These are phyloP conservation scores for Drosophila ustulata DNA, from an alignment of 2,888 invertebrate genomes.

Conservation along the genomic window DNA sequence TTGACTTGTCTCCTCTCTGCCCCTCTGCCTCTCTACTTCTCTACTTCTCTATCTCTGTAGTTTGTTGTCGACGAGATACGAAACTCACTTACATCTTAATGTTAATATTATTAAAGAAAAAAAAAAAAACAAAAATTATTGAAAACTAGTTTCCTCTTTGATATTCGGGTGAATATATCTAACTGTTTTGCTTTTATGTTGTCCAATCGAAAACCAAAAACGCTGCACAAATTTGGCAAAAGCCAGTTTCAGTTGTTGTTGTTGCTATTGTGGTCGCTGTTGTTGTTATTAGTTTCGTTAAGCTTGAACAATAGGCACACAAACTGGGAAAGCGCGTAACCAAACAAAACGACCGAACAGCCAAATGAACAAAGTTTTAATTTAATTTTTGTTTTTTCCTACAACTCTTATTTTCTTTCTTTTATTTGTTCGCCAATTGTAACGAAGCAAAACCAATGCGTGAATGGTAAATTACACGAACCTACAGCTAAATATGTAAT, in stretches of 20 bases:
- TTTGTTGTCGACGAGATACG: not conserved
- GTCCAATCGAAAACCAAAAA: constrained; percentile 32
- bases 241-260: constrained; percentile 51
- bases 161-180: constrained; percentile 33
- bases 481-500: constrained; percentile 52
- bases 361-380: constrained; percentile 55
- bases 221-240: constrained; percentile 67
- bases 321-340: constrained; percentile 64
- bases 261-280: constrained; percentile 18
- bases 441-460: constrained; percentile 56
- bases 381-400: constrained; percentile 51
- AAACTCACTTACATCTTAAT: constrained; percentile 43
- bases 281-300: constrained; percentile 19
- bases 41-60: not conserved
- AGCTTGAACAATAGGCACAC: constrained; percentile 23
- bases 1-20: constrained; percentile 33
- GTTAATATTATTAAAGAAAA: constrained; percentile 21
- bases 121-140: not conserved
- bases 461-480: constrained; percentile 62
- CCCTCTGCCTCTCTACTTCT: not conserved
- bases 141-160: constrained; percentile 39
- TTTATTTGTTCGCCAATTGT: constrained; percentile 34
- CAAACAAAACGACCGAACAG: constrained; percentile 22
- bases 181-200: constrained; percentile 44
- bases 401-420: constrained; percentile 21